These are phyloP conservation scores for Gasterosteus aculeatus DNA, from an alignment of 2,113 vertebrate genomes.

Conservation along the genomic window DNA sequence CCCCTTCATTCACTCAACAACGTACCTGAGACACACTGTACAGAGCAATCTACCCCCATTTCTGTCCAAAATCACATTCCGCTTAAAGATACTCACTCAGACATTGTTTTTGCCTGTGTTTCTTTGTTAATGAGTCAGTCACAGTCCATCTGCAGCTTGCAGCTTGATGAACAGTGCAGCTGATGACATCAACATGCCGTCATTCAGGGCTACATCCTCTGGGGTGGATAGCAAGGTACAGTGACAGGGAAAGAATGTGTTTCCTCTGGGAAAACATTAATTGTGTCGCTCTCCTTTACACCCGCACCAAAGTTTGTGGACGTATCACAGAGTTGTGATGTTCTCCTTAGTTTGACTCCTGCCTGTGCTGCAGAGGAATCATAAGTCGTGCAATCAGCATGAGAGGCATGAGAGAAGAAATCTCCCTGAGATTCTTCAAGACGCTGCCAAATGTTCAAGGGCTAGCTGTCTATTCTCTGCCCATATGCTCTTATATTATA, in stretches of 20 bases:
- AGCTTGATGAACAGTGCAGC: background rate
- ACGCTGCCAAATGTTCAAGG: constrained; percentile 44
- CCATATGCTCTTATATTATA: constrained; percentile 16
- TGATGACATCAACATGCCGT: constrained; percentile 24
- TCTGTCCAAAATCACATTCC: constrained; percentile 3
- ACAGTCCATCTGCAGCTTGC: constrained; percentile 23
- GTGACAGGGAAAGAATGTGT: constrained; percentile 28
- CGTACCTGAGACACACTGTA: background rate
- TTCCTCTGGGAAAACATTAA: constrained; percentile 61
- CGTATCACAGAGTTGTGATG: constrained; percentile 43
- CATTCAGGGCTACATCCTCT: constrained; percentile 16
- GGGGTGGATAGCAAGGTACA: constrained; percentile 35
- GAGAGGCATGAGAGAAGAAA: constrained; percentile 34
- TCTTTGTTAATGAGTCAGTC: constrained; percentile 22
- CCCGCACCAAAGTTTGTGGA: constrained; percentile 43
- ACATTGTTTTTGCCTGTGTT: constrained; percentile 1
- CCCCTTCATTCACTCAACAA: background rate
- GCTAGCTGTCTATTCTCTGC: constrained; percentile 40
- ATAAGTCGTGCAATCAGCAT: constrained; percentile 50
- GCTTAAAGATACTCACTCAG: constrained; percentile 19
- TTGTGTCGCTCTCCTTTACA: constrained; percentile 47
- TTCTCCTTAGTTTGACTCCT: constrained; percentile 61
- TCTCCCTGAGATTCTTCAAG: constrained; percentile 45
- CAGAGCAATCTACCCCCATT: background rate
- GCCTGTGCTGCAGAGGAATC: constrained; percentile 43